These are phyloP conservation scores for Dioctria rufipes DNA, from an alignment of 2,888 invertebrate genomes.

Conservation along the genomic window DNA sequence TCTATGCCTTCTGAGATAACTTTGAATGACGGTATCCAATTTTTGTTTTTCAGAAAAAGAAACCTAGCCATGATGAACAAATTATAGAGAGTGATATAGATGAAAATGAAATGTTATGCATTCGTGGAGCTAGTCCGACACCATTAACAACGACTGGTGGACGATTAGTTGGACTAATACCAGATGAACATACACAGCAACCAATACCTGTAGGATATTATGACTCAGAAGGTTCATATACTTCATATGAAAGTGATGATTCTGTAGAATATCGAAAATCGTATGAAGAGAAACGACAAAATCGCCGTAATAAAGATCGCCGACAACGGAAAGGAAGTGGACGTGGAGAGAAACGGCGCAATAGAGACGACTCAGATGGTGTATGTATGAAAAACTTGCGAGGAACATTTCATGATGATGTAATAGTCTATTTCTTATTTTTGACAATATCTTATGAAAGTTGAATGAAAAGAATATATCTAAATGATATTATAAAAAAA, in stretches of 20 bases:
- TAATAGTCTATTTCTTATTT: constrained; percentile 61
- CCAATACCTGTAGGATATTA: constrained; percentile 68
- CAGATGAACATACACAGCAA: constrained; percentile 62
- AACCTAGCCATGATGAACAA: constrained; percentile 31
- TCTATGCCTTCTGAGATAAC: no score
- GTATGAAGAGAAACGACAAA: constrained; percentile 70
- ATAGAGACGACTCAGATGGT: constrained; percentile 76
- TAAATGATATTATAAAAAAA: neutral
- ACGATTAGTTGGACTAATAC: constrained; percentile 14
- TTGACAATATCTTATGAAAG: no score
- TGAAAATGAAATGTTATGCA: constrained; percentile 86
- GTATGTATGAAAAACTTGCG: constrained; percentile 90
- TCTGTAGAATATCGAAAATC: constrained; percentile 70
- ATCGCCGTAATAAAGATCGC: constrained; percentile 70
- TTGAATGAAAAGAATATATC: neutral
- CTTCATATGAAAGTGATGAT: constrained; percentile 74
- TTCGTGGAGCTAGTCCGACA: constrained; percentile 82
- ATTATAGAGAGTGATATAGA: constrained; percentile 73
- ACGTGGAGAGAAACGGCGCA: constrained; percentile 72
- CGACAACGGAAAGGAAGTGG: constrained; percentile 72
- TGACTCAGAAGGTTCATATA: constrained; percentile 74
- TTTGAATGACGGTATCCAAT: neutral
- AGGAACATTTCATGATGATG: constrained; percentile 87
- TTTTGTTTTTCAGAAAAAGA: constrained; percentile 34
- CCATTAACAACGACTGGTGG: constrained; percentile 62